phyloP scores from a whole-genome alignment of 2,888 invertebrate species.

The Ennomos fuscantarius region DNA sequence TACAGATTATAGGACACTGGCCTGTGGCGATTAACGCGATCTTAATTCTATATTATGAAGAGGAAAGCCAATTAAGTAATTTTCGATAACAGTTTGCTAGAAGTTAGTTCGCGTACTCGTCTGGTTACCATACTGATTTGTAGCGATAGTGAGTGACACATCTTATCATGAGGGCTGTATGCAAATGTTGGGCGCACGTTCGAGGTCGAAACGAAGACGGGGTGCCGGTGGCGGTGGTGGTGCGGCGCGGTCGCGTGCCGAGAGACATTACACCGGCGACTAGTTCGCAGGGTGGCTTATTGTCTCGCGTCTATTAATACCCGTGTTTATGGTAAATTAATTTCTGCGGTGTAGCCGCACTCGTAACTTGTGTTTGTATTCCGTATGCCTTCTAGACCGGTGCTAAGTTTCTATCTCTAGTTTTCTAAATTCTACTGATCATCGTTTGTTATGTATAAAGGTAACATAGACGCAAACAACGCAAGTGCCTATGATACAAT shows the following conservation, averaged over 20 bases:
- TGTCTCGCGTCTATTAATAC: conserved; percentile 81
- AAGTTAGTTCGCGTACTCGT: conserved; percentile 14
- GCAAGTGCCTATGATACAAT: conserved; percentile 1
- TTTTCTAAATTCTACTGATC: conserved; percentile 7
- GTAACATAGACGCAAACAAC: neutral
- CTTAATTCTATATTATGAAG: neutral
- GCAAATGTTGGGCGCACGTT: conserved; percentile 64
- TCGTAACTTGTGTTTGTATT: conserved; percentile 41
- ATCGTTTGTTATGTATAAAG: conserved; percentile 7
- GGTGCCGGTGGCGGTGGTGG: conserved; percentile 55
- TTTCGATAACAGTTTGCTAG: conserved; percentile 1
- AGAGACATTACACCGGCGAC: conserved; percentile 72
- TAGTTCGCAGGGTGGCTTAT: conserved; percentile 75
- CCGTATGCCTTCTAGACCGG: conserved; percentile 27
- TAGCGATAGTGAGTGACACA: conserved; percentile 46
- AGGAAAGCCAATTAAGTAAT: neutral
- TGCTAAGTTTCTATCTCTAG: conserved; percentile 18
- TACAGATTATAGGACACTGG: too few species aligned
- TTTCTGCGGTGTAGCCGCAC: conserved; percentile 59
- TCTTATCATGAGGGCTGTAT: conserved; percentile 59
- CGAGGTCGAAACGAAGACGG: conserved; percentile 59
- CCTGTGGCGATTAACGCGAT: too few species aligned
- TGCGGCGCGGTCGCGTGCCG: conserved; percentile 69
- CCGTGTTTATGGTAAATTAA: conserved; percentile 75
- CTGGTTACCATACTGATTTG: conserved; percentile 32